A percentile compares a stretch with the other conserved stretches of the same genome.
phyloP scores from a whole-genome alignment of 2,113 vertebrate species.

The Gasterosteus aculeatus region DNA sequence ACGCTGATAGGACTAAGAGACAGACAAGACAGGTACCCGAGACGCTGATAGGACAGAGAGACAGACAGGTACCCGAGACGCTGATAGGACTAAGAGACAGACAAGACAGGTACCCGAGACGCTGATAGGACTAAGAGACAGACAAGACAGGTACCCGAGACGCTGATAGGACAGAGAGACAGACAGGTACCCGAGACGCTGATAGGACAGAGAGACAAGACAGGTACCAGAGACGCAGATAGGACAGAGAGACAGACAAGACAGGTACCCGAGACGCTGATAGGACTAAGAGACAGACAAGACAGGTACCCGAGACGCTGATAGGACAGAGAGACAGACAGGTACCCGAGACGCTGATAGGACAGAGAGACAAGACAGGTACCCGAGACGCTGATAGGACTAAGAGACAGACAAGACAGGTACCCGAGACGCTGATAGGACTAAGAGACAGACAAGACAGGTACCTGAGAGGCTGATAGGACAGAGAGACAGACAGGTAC shows the following conservation, averaged over 20 bases:
- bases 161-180: not conserved
- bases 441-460: not conserved
- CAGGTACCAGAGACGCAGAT: not conserved
- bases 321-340: not conserved
- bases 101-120: too few relatives aligned
- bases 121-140: too few relatives aligned
- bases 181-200: conserved; percentile 47
- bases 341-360: not conserved
- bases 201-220: not conserved
- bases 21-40: conserved; percentile 1
- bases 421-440: not conserved
- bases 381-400: not conserved
- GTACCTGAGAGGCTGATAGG: not conserved
- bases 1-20: not conserved
- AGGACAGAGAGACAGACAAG: not conserved
- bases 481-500: not conserved
- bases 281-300: not conserved
- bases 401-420: not conserved
- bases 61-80: conserved; percentile 28
- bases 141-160: too few relatives aligned
- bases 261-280: not conserved
- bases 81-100: too few relatives aligned
- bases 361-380: not conserved
- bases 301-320: not conserved
- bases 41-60: not conserved